Evolutionary conservation across 2,888 invertebrate genomes (phyloP), one percentile per base, ranked within the genome.

Genomic region (Monopis laevigella): DNA sequence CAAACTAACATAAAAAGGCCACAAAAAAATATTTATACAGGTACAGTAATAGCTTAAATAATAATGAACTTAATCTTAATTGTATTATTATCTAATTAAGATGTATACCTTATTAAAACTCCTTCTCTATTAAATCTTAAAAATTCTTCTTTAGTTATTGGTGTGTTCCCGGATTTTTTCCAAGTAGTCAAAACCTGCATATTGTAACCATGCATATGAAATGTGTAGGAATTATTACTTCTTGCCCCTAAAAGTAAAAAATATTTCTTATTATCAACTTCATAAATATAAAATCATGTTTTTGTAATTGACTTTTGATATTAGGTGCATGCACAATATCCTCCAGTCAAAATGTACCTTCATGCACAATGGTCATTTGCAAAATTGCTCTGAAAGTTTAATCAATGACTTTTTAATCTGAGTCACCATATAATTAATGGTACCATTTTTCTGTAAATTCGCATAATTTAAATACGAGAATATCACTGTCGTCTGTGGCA

Each of bases 151-250:
- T 61, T 71, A 0, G 69, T 64, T 19, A 83, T 51, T 2, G 82
- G 67, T 10, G 51, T 27, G 2, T 59, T 54, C 16, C 69, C 64
- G 14, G 62, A 57, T 42, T 56, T 63, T 41, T 63, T 59, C 54
- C 70, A 67, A 0, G 72, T 70, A 1, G 77, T 68, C 6, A 85
- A 51, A 1, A 86, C 70, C 48, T 82, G 72, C 64, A 84, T 80
- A 6, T 61, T 65, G 43, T 70, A 66, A 0, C 87, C 87, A 48
- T 87, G 87, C 51, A 86, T 61, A 49, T 87, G 86, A 51, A 87
- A 86, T 1, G 85, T 84, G 48, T 84, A 84, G 0, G 84, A 75
- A 36, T 65, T 72, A 44, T 82, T 82, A 47, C 74, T 77, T 41
- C 68, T 65, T 34, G 14, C 14, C 17, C 29, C 43, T 32, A 19